Base-by-base conservation (phyloP, 2,888 invertebrate species). In the Athetis lepigone region DNA sequence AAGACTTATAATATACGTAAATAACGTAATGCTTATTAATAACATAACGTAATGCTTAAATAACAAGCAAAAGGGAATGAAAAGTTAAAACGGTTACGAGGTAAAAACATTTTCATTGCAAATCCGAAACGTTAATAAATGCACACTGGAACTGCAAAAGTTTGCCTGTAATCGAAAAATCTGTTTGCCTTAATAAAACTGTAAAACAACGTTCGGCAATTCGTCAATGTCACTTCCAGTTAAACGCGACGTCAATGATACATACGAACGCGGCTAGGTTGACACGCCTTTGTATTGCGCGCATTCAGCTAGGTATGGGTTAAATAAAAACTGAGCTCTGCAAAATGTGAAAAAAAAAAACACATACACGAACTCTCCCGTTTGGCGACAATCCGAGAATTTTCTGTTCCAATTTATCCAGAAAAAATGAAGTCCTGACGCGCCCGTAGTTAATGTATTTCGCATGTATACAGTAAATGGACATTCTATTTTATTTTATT, bases 201-300 rank as follows among this genome's bases (percentile, higher is more conserved):
- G 9, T 40, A 36, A 55, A 74, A 36, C 43, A 54, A 61, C 55
- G 13, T 40, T 54, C 56, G 19, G 33, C 25, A 27, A 29, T 67
- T 50, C 45, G 19, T 64, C 64, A 70, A 37, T 68, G 69, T 46
- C 75, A 40, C 63, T 71, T 87, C 85, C 61, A 81, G 82, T 39
- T 18, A 50, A 37, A 46, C 33, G 27, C 25, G 58, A 77, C 58
- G 60, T 76, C 77, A 62, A 60, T 70, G 75, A 60, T 64, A 72
- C 70, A 55, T 75, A 65, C 66, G 50, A 73, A 78, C 75, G 73
- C 75, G 69, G 75, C 79, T 84, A 79, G 82, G 86, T 87, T 90
- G 90, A 87, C 89, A 87, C 83, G 85, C 86, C 87, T 92, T 91
- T 91, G 90, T 91, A 85, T 87, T 82, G 82, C 82, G 85, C 83